Percentiles rank a stretch among this genome's conserved stretches.
phyloP scores from a whole-genome alignment of 2,113 vertebrate genomes.

The Atrichornis clamosus region DNA sequence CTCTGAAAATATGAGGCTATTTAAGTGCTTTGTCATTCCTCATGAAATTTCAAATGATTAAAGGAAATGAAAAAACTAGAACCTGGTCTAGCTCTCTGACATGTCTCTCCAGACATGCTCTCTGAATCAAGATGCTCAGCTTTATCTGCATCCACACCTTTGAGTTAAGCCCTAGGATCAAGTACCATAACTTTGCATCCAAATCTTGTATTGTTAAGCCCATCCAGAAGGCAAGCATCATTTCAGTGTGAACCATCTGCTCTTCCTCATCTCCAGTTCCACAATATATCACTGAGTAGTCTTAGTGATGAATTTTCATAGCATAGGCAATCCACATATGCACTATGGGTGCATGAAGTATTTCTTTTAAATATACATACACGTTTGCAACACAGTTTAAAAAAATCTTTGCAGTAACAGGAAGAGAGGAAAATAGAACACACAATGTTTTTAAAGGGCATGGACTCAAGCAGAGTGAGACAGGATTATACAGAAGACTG shows the following conservation, averaged over 20 bases:
- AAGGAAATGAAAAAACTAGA: not conserved
- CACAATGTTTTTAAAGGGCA: not conserved
- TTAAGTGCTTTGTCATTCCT: not conserved
- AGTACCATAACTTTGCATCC: not conserved
- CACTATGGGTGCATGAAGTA: not conserved
- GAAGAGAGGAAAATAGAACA: not conserved
- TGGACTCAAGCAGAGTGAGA: not conserved
- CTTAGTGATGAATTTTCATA: not conserved
- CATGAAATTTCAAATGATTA: not conserved
- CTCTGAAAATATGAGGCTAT: not conserved
- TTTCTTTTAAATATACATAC: not conserved
- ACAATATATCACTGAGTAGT: not conserved
- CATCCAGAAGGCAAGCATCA: not conserved
- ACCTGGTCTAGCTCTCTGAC: not conserved
- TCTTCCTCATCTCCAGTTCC: not conserved
- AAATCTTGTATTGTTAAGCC: not conserved
- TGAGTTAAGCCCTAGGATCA: not conserved
- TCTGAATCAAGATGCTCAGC: accelerated
- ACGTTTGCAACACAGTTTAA: not conserved
- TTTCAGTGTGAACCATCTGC: not conserved
- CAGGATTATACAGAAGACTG: not conserved
- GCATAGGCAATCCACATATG: not conserved
- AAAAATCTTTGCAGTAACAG: not conserved
- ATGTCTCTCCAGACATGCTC: not conserved
- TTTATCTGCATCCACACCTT: not conserved